Base-by-base conservation (phyloP, 1,140 invertebrate genomes). In the Lasioglossum albipes region DNA sequence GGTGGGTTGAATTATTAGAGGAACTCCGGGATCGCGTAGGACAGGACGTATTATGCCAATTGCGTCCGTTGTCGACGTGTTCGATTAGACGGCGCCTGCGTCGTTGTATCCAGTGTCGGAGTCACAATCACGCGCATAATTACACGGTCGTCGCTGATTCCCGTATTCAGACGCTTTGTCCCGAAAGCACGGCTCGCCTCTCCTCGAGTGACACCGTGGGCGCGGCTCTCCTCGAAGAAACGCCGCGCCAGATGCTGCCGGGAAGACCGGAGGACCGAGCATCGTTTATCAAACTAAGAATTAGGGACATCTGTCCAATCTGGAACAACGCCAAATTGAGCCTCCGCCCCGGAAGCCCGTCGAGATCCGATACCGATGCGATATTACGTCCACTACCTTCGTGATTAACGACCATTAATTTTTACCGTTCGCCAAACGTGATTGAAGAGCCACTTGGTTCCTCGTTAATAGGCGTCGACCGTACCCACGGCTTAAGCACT, bases 231-330 rank as follows among this genome's bases (percentile, higher is more conserved):
- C 52, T 81, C 66, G 79, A 85, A 81, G 79, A 70, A 73, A 22
- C 68, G 42, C 70, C 36, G 54, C 22, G 54, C 22, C 69, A 41
- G 67, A 74, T 36, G 75, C 57, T 59, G 65, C 18, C 31, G 27
- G 16, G 84, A 61, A 81, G 74, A 61, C 54, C 65, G 62, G 20
- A 72, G 82, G 81, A 82, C 85, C 81, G 85, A 78, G 82, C 82
- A 57, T 87, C 86, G 83, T 87, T 87, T 87, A 68, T 87, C 86
- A 87, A 87, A 87, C 75, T 54, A 76, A 84, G 86, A 87, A 87
- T 87, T 87, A 87, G 82, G 76, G 79, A 84, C 86, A 87, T 87
- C 79, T 84, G 86, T 87, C 86, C 68, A 73, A 42, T 83, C 72
- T 87, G 85, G 85, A 87, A 54, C 65, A 54, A 12, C 69, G 85